Conservation (phyloP, 2,113 vertebrate species). For the Rutilus rutilus region DNA sequence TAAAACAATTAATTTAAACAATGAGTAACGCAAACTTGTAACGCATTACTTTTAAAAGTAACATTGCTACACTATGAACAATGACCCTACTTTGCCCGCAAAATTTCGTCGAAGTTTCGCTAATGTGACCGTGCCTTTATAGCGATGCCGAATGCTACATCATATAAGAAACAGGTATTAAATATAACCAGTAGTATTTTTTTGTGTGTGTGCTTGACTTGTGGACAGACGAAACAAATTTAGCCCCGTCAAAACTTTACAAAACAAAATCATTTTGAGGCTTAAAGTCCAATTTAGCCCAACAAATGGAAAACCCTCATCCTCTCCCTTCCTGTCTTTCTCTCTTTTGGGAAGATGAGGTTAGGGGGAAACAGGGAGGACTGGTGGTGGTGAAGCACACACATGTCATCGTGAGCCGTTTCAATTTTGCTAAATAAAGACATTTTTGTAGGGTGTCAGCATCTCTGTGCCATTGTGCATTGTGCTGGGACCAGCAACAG, state of each 20-base stretch:
- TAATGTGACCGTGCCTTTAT: no score
- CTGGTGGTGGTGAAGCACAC: conserved; percentile 21
- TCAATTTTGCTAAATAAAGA: conserved; percentile 67
- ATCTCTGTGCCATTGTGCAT: conserved; percentile 68
- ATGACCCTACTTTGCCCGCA: no score
- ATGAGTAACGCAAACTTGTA: no score
- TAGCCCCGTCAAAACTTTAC: background rate
- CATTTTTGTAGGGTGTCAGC: conserved; percentile 72
- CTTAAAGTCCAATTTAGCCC: background rate
- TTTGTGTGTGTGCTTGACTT: background rate
- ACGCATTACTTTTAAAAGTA: no score
- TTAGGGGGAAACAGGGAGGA: background rate
- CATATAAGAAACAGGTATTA: background rate
- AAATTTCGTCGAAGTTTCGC: no score
- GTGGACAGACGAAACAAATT: background rate
- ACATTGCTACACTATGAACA: no score
- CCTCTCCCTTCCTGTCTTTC: conserved; percentile 19
- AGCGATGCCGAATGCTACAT: background rate
- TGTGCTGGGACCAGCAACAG: conserved; percentile 68
- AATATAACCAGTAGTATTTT: background rate
- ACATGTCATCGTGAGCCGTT: conserved; percentile 26
- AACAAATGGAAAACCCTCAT: conserved; percentile 7
- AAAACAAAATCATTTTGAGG: background rate
- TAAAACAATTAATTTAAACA: no score
- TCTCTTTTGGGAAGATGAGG: background rate